These are phyloP conservation scores for Halcyon senegalensis DNA, from an alignment of 2,113 vertebrate genomes.

Conservation along the genomic window DNA sequence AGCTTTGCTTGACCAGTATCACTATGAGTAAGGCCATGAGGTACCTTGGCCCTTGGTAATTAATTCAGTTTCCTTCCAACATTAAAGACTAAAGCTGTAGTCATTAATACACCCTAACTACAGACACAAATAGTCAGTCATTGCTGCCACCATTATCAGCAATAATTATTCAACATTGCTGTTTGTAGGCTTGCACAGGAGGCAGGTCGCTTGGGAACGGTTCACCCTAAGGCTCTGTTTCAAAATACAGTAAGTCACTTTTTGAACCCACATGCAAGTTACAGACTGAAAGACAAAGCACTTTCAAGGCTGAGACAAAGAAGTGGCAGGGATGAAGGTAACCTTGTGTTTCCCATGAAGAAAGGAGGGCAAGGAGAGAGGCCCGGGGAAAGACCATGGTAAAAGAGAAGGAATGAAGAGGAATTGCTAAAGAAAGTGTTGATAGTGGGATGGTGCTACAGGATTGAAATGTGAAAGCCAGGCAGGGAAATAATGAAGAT, in stretches of 20 bases:
- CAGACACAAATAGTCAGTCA: background rate
- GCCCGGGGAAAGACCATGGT: background rate
- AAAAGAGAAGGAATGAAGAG: background rate
- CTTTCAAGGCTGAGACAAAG: background rate
- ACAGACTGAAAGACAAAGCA: background rate
- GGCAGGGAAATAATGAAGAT: background rate
- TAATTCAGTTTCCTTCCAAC: background rate
- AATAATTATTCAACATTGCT: background rate
- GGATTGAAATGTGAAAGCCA: background rate
- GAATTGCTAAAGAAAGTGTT: background rate
- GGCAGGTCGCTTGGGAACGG: fast-evolving
- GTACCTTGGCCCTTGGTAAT: background rate
- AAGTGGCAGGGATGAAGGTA: background rate
- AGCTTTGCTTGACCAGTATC: background rate
- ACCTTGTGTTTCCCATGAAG: background rate
- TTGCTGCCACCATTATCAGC: background rate
- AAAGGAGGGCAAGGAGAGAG: background rate
- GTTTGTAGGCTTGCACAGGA: background rate
- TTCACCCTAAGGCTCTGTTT: background rate
- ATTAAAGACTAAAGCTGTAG: background rate
- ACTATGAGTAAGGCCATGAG: background rate
- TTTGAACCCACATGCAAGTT: background rate
- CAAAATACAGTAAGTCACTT: background rate
- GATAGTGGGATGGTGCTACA: fast-evolving
- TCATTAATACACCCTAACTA: background rate